These are phyloP conservation scores for Euzetes globulus DNA, from an alignment of 2,888 invertebrate genomes.

Conservation along the genomic window DNA sequence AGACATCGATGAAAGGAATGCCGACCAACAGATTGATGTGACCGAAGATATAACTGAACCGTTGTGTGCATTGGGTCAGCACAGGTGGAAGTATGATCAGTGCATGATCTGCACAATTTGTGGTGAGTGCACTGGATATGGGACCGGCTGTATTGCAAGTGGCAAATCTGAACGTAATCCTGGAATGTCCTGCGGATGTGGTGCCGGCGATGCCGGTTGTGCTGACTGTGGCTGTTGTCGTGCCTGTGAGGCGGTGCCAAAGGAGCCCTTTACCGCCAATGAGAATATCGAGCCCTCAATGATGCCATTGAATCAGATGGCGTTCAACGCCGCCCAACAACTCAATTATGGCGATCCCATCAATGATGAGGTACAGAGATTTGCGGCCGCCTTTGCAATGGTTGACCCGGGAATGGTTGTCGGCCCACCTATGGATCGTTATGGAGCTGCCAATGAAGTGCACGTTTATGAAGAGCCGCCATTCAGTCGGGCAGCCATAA, in stretches of 20 bases:
- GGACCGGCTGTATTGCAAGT: conserved; percentile 69
- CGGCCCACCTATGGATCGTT: not conserved
- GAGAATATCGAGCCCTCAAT: conserved; percentile 14
- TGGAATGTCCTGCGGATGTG: conserved; percentile 91
- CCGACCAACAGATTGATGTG: conserved; percentile 40
- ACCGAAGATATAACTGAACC: conserved; percentile 41
- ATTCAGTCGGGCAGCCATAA: not conserved
- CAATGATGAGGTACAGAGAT: not conserved
- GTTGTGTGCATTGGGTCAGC: conserved; percentile 62
- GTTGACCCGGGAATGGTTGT: conserved; percentile 6
- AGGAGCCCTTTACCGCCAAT: conserved; percentile 47
- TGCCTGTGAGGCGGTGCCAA: conserved; percentile 61
- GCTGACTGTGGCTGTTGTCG: conserved; percentile 85
- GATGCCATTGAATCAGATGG: conserved; percentile 19
- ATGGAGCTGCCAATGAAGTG: not conserved
- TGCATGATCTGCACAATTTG: conserved; percentile 86
- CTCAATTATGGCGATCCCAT: conserved; percentile 10
- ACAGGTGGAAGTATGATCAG: conserved; percentile 69
- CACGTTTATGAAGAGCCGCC: conserved; percentile 14
- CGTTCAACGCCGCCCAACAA: conserved; percentile 20
- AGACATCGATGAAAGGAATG: conserved; percentile 45
- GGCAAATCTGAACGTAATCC: conserved; percentile 69
- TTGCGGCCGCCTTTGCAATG: conserved; percentile 20
- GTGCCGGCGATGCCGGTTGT: conserved; percentile 90
- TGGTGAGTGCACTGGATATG: conserved; percentile 87